phyloP scores from a whole-genome alignment of 2,797 vertebrate species.

The Sebastes minor region DNA sequence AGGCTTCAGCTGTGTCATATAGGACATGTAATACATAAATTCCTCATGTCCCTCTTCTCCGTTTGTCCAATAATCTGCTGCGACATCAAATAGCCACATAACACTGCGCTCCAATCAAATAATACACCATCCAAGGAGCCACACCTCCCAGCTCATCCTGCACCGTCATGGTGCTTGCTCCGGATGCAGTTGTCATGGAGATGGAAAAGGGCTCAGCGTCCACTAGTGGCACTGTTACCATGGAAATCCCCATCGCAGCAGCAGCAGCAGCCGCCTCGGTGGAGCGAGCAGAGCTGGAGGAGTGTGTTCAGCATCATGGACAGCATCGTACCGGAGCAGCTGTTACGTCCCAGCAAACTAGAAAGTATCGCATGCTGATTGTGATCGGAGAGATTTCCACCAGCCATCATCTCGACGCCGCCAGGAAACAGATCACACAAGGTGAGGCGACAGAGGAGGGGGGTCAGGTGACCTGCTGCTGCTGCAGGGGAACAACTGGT shows the following conservation, averaged over 20 bases:
- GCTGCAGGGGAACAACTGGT: neutral
- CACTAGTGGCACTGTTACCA: constrained; percentile 83
- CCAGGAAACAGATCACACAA: constrained; percentile 85
- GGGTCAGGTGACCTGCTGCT: neutral
- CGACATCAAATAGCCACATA: constrained; percentile 78
- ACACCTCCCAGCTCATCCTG: constrained; percentile 62
- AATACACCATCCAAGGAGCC: constrained; percentile 7
- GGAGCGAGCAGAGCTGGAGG: constrained; percentile 50
- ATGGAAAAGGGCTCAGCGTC: constrained; percentile 81
- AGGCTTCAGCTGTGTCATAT: constrained; percentile 5
- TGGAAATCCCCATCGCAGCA: constrained; percentile 83
- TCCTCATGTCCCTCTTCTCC: constrained; percentile 30
- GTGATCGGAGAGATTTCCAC: constrained; percentile 88
- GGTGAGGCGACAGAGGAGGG: constrained; percentile 76
- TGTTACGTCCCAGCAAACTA: constrained; percentile 55
- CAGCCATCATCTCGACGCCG: constrained; percentile 84
- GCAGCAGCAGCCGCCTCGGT: constrained; percentile 31
- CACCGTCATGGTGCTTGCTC: constrained; percentile 61
- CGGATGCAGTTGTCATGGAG: constrained; percentile 91
- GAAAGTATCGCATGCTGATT: constrained; percentile 86
- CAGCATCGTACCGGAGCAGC: constrained; percentile 61
- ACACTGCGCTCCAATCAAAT: constrained; percentile 80
- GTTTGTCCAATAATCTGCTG: constrained; percentile 43
- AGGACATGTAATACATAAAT: constrained; percentile 39
- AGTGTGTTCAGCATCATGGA: constrained; percentile 73